These are phyloP conservation scores for Parazoanthus atlanticus DNA, from an alignment of 92 coral and sea anemone genomes.

Conservation along the genomic window DNA sequence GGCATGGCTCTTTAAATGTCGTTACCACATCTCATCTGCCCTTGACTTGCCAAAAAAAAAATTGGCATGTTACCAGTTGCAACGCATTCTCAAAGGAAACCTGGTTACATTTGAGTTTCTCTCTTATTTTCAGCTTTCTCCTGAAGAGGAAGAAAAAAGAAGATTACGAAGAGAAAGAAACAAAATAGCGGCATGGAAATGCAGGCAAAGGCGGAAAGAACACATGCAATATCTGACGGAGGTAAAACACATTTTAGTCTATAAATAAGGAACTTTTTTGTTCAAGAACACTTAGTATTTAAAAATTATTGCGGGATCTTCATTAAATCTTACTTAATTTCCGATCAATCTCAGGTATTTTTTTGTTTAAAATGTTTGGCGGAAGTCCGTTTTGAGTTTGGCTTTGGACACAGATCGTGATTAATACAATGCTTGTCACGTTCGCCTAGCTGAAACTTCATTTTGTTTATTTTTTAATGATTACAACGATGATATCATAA, in stretches of 20 bases:
- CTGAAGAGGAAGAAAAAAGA: conserved; percentile 90
- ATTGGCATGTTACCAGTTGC: no score
- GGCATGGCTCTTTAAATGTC: no score
- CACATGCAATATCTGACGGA: conserved; percentile 85
- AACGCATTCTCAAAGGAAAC: neutral
- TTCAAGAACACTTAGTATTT: neutral
- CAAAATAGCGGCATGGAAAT: conserved; percentile 95
- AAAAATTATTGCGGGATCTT: neutral
- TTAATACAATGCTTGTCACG: neutral
- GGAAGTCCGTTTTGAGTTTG: neutral
- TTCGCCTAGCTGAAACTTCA: neutral
- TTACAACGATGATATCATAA: neutral
- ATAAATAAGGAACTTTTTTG: neutral
- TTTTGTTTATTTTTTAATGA: neutral
- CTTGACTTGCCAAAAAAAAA: no score
- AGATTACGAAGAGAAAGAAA: conserved; percentile 90
- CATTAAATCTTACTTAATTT: conserved; percentile 5
- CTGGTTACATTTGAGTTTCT: neutral
- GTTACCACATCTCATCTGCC: no score
- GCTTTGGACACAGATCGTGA: neutral
- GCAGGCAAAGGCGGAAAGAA: conserved; percentile 93
- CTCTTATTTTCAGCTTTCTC: conserved; percentile 66
- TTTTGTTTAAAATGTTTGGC: neutral
- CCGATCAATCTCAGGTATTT: neutral
- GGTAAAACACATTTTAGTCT: conserved; percentile 51